Percentiles rank a stretch among this genome's conserved stretches.
Evolutionary conservation across 2,888 invertebrate species (phyloP).

Genomic region (Diachrysia chrysitis): DNA sequence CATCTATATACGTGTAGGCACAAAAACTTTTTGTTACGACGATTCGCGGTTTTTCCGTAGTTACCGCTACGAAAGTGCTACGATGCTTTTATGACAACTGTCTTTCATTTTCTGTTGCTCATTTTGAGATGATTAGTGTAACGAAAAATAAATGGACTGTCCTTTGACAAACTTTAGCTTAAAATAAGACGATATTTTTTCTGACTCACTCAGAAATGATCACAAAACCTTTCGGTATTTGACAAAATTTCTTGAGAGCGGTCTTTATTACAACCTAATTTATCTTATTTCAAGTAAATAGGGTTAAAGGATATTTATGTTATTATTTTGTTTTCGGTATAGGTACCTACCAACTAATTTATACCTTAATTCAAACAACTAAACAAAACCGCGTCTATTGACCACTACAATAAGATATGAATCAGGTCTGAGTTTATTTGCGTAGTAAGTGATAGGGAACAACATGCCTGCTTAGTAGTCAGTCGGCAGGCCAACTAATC

Average conservation of each 20-base stretch:
- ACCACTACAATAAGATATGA: neutral
- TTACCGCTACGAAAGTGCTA: slow-evolving; percentile 1
- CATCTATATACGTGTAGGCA: neutral
- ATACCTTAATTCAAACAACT: no score
- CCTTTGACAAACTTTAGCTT: no score
- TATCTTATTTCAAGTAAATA: no score
- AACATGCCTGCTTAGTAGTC: neutral
- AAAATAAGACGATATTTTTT: no score
- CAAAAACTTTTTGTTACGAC: slow-evolving; percentile 5
- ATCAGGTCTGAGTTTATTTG: neutral
- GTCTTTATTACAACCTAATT: no score
- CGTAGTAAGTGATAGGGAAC: neutral
- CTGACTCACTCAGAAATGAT: no score
- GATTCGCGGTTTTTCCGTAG: slow-evolving; percentile 18
- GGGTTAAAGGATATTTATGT: no score
- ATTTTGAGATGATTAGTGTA: neutral
- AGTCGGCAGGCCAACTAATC: neutral
- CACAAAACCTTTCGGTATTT: no score
- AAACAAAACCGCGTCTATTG: neutral
- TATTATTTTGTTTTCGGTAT: no score
- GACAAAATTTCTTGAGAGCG: no score
- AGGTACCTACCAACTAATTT: neutral
- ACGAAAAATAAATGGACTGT: no score
- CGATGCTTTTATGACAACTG: neutral
- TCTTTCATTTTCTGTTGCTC: neutral